These are phyloP conservation scores for Nautilus pompilius DNA, from an alignment of 1,140 invertebrate species.

Conservation along the genomic window DNA sequence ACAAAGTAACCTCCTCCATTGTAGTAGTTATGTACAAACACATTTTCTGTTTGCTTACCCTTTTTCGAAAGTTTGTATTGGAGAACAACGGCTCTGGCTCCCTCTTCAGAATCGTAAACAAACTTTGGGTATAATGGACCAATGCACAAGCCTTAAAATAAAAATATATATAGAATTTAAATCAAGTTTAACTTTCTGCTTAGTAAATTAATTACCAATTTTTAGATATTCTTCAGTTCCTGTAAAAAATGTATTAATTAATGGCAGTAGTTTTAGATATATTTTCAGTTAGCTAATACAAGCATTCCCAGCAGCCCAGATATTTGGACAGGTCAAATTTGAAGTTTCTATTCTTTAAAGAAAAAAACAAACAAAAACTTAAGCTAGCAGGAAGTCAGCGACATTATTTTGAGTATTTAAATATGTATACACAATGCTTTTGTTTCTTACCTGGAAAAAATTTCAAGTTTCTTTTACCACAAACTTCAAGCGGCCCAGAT, in stretches of 20 bases:
- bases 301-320: neutral
- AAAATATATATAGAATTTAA: conserved; percentile 5
- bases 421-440: too few species aligned
- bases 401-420: neutral
- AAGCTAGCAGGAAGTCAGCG: neutral
- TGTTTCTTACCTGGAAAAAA: conserved; percentile 51
- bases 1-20: conserved; percentile 37
- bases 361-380: neutral
- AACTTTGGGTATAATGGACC: conserved; percentile 35
- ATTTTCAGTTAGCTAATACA: neutral
- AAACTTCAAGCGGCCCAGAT: conserved; percentile 43
- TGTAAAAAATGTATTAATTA: neutral
- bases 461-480: conserved; percentile 39
- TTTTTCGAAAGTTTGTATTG: neutral
- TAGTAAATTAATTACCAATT: too few species aligned
- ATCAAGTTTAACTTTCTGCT: too few species aligned
- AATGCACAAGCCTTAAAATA: conserved; percentile 25
- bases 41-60: conserved; percentile 3
- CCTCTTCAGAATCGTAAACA: conserved; percentile 26
- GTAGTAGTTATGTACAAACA: too few species aligned
- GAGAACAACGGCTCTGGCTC: conserved; percentile 24
- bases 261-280: neutral
- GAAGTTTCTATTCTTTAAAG: neutral
- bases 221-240: neutral
- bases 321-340: neutral